These are phyloP conservation scores for Bubo blakistoni DNA, from an alignment of 2,113 vertebrate genomes.

Conservation along the genomic window DNA sequence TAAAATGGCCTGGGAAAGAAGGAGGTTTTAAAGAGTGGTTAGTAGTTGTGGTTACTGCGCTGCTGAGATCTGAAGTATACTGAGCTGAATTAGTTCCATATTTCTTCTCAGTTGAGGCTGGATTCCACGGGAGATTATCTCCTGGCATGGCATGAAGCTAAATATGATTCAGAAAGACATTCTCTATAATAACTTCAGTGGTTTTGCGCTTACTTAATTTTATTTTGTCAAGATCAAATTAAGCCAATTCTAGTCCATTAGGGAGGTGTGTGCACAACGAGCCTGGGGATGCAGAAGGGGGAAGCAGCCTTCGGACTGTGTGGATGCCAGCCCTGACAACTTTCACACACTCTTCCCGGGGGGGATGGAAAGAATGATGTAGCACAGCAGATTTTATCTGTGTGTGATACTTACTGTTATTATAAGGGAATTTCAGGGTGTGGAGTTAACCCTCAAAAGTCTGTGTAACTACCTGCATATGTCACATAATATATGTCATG, in stretches of 20 bases:
- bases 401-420: not conserved
- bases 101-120: not conserved
- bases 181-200: not conserved
- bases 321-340: not conserved
- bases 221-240: slow-evolving; percentile 38
- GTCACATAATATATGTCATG: fast-evolving
- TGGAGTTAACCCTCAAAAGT: slow-evolving; percentile 39
- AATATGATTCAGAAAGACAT: slow-evolving; percentile 16
- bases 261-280: not conserved
- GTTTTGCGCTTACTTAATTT: not conserved
- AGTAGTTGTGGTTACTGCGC: not conserved
- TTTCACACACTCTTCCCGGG: not conserved
- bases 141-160: not conserved
- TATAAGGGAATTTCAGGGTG: slow-evolving; percentile 40
- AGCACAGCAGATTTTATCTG: slow-evolving; percentile 33
- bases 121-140: slow-evolving; percentile 23
- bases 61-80: not conserved
- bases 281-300: not conserved
- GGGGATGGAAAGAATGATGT: slow-evolving; percentile 49
- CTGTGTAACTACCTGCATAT: not conserved
- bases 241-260: slow-evolving; percentile 7
- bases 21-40: not conserved
- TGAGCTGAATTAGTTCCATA: not conserved
- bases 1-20: not conserved
- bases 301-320: not conserved